Percentiles rank a stretch among this genome's conserved stretches.
phyloP scores from a whole-genome alignment of 1,140 invertebrate species.

The Hetaerina americana region DNA sequence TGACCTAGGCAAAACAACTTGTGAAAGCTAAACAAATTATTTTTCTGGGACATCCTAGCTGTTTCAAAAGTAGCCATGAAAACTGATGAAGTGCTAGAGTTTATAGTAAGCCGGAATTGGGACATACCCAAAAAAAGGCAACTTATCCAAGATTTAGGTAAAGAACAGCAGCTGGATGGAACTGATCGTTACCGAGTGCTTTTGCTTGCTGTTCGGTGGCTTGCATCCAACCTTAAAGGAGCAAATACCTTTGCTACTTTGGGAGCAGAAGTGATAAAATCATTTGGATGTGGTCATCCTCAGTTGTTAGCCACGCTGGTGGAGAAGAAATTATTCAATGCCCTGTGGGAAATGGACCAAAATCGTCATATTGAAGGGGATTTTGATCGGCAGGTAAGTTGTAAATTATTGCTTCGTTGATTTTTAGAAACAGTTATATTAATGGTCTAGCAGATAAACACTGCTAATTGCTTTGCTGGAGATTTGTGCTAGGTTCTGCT shows the following conservation, averaged over 20 bases:
- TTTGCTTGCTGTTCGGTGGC: not conserved
- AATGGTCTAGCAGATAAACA: no score
- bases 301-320: not conserved
- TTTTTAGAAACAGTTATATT: no score
- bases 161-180: not conserved
- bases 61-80: no score
- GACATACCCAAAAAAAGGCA: not conserved
- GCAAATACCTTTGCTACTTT: not conserved
- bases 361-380: not conserved
- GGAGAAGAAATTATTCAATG: not conserved
- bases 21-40: no score
- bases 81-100: not conserved
- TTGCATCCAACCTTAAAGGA: not conserved
- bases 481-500: no score
- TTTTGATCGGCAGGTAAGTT: not conserved
- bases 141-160: not conserved
- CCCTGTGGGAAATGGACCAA: not conserved
- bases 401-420: not conserved
- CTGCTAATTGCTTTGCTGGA: no score
- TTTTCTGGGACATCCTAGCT: no score
- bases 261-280: not conserved
- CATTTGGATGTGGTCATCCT: not conserved
- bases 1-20: no score
- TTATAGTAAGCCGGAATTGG: not conserved
- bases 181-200: not conserved